Evolutionary conservation across 2,888 invertebrate genomes (phyloP).

Genomic region (Meiosimyza platycephala): DNA sequence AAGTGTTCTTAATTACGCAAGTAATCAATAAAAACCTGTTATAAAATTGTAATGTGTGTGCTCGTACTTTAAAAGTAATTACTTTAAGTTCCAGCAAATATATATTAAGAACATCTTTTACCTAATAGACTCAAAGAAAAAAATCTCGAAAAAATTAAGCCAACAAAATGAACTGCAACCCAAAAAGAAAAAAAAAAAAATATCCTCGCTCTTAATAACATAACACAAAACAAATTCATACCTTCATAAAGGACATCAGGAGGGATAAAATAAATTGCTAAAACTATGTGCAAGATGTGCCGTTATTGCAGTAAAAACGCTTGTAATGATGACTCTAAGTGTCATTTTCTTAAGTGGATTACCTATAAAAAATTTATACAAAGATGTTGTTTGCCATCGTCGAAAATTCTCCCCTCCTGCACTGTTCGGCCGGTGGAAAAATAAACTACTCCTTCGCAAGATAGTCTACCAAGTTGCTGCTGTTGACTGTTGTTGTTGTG

Average conservation of each 20-base stretch:
- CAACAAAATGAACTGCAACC: no score
- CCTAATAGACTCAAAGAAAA: no score
- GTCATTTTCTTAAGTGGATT: constrained; percentile 67
- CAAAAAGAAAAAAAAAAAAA: no score
- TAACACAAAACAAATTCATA: constrained; percentile 22
- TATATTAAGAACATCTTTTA: neutral
- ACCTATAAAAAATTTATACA: constrained; percentile 66
- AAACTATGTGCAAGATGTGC: constrained; percentile 68
- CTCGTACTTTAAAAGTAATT: neutral
- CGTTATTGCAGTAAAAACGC: constrained; percentile 66
- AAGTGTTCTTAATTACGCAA: no score
- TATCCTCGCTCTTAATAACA: neutral
- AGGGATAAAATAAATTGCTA: constrained; percentile 65
- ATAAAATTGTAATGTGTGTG: no score
- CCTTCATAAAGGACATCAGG: constrained; percentile 41
- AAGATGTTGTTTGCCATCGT: constrained; percentile 49
- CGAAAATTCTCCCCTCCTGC: constrained; percentile 1
- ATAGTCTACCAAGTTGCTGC: constrained; percentile 23
- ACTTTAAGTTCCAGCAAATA: neutral
- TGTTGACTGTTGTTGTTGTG: neutral
- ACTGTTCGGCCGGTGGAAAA: constrained; percentile 3
- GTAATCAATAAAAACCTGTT: no score
- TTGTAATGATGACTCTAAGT: constrained; percentile 68
- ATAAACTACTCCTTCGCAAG: neutral
- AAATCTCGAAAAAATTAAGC: no score